These are phyloP conservation scores for Tipula lateralis DNA, from an alignment of 2,888 invertebrate genomes.

Conservation along the genomic window DNA sequence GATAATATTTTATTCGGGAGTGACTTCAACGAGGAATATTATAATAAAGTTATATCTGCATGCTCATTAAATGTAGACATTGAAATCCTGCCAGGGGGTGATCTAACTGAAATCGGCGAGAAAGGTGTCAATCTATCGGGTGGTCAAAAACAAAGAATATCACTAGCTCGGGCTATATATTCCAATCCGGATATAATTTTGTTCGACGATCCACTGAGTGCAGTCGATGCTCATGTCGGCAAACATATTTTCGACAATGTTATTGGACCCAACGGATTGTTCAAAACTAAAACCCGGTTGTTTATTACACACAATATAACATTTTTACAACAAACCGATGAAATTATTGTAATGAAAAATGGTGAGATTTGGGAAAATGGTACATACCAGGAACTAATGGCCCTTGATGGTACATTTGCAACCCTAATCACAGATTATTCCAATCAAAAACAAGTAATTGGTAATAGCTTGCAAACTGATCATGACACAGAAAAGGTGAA, in stretches of 20 bases:
- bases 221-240: slow-evolving; percentile 62
- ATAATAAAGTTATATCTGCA: slow-evolving; percentile 43
- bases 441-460: background rate
- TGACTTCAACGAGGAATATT: slow-evolving; percentile 41
- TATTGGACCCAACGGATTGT: slow-evolving; percentile 51
- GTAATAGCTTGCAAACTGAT: background rate
- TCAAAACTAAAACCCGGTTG: slow-evolving; percentile 51
- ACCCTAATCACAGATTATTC: background rate
- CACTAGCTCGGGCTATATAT: slow-evolving; percentile 51
- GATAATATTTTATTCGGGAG: slow-evolving; percentile 53
- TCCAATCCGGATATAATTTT: slow-evolving; percentile 51
- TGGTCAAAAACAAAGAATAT: slow-evolving; percentile 51
- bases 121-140: slow-evolving; percentile 52
- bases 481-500: slow-evolving; percentile 15
- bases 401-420: slow-evolving; percentile 35
- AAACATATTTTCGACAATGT: slow-evolving; percentile 58
- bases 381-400: slow-evolving; percentile 53
- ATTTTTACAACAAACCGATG: slow-evolving; percentile 54
- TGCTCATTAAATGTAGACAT: slow-evolving; percentile 52
- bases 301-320: slow-evolving; percentile 58
- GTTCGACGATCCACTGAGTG: slow-evolving; percentile 57
- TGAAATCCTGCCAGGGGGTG: slow-evolving; percentile 52
- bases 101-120: slow-evolving; percentile 55
- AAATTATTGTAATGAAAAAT: slow-evolving; percentile 53
- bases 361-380: slow-evolving; percentile 55